These are phyloP conservation scores for Cephus sareptanus DNA, from an alignment of 2,888 invertebrate species.

Conservation along the genomic window DNA sequence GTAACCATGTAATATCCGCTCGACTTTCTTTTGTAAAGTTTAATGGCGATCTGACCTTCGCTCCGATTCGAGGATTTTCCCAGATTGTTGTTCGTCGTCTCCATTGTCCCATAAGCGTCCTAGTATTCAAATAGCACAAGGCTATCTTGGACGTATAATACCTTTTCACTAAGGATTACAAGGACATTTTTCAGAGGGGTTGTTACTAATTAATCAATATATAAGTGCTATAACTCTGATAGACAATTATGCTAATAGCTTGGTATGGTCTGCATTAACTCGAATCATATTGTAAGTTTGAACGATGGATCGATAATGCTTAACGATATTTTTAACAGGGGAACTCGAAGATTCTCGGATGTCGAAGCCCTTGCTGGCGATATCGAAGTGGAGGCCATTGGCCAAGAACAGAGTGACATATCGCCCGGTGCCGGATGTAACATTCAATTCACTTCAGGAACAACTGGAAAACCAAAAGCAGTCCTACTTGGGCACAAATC, in stretches of 20 bases:
- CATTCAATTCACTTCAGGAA: slow-evolving; percentile 88
- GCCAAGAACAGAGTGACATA: slow-evolving; percentile 69
- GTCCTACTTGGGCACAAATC: slow-evolving; percentile 77
- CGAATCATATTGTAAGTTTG: not conserved
- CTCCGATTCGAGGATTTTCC: not conserved
- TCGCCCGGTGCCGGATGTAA: slow-evolving; percentile 78
- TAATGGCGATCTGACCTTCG: not conserved
- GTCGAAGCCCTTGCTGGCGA: slow-evolving; percentile 57
- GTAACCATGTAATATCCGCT: not conserved
- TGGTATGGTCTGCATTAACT: not conserved
- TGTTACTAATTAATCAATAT: not conserved
- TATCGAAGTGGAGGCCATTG: slow-evolving; percentile 56
- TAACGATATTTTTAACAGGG: slow-evolving; percentile 49
- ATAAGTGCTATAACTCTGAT: not conserved
- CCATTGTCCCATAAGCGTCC: not conserved
- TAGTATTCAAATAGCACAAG: not conserved
- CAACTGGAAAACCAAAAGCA: slow-evolving; percentile 85
- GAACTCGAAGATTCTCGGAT: slow-evolving; percentile 65
- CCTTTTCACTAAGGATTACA: not conserved
- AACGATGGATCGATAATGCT: not conserved
- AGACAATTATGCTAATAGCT: not conserved
- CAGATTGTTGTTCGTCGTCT: not conserved
- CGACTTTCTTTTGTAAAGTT: not conserved
- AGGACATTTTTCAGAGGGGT: not conserved
- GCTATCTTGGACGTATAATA: not conserved